Evolutionary conservation across 1,140 invertebrate genomes (phyloP).

Genomic region (Papilio polytes): DNA sequence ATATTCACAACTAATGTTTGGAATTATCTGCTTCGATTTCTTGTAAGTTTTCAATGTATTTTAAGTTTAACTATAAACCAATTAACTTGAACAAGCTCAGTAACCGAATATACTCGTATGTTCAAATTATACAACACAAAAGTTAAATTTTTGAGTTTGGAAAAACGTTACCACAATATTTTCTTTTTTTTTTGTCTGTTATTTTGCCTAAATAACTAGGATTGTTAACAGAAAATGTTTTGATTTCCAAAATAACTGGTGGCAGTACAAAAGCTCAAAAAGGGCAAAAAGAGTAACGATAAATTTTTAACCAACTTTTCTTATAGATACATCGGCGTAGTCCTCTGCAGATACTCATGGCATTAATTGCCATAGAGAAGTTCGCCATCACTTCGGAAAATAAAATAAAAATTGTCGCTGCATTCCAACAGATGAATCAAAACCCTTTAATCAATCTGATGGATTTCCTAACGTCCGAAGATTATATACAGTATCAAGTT

Average conservation of each 20-base stretch:
- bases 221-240: too few species aligned
- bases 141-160: too few species aligned
- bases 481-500: not conserved
- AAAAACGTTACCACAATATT: too few species aligned
- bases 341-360: not conserved
- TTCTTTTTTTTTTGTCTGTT: too few species aligned
- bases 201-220: too few species aligned
- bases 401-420: not conserved
- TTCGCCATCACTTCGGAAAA: not conserved
- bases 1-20: not conserved
- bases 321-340: too few species aligned
- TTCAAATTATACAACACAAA: not conserved
- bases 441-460: not conserved
- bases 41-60: slow-evolving; percentile 7
- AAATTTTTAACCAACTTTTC: not conserved
- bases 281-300: not conserved
- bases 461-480: not conserved
- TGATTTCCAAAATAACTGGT: too few species aligned
- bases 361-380: not conserved
- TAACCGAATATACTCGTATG: not conserved
- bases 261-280: too few species aligned
- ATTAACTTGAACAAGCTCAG: not conserved
- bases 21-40: not conserved
- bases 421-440: not conserved
- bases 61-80: not conserved